These are phyloP conservation scores for Periparus ater DNA, from an alignment of 2,797 vertebrate species.

Conservation along the genomic window DNA sequence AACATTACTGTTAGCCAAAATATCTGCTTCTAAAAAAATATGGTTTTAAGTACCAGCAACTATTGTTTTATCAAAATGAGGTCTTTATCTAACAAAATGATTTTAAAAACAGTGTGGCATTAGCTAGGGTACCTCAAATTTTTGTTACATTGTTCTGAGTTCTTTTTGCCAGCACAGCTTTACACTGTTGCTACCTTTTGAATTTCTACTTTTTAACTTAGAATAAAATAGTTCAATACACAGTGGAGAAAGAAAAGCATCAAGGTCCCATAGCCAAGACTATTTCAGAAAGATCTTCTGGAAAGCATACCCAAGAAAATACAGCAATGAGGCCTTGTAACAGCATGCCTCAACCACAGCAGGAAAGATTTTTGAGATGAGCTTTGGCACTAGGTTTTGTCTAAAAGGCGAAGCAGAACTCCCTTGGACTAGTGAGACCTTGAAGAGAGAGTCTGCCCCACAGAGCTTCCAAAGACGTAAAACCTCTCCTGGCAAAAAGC, in stretches of 20 bases:
- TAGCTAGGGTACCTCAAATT: neutral
- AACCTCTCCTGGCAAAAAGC: neutral
- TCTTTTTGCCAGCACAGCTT: neutral
- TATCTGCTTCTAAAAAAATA: neutral
- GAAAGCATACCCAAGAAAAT: neutral
- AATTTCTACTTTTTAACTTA: neutral
- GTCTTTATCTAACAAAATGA: neutral
- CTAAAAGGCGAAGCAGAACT: neutral
- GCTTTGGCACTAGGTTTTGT: neutral
- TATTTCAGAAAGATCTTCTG: neutral
- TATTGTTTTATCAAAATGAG: neutral
- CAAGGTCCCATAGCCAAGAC: neutral
- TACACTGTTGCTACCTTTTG: neutral
- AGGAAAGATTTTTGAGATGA: neutral
- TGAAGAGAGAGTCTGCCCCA: neutral
- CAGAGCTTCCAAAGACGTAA: neutral
- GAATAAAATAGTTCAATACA: neutral
- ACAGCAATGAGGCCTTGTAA: neutral
- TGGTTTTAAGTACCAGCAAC: neutral
- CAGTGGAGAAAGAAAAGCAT: neutral
- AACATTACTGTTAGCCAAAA: neutral
- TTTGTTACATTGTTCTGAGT: neutral
- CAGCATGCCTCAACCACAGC: accelerated
- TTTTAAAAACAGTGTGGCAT: neutral
- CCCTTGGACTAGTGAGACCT: neutral